Evolutionary conservation across 2,888 invertebrate species (phyloP), one percentile per base, ranked within the genome.

Genomic region (Capitulum mitella): DNA sequence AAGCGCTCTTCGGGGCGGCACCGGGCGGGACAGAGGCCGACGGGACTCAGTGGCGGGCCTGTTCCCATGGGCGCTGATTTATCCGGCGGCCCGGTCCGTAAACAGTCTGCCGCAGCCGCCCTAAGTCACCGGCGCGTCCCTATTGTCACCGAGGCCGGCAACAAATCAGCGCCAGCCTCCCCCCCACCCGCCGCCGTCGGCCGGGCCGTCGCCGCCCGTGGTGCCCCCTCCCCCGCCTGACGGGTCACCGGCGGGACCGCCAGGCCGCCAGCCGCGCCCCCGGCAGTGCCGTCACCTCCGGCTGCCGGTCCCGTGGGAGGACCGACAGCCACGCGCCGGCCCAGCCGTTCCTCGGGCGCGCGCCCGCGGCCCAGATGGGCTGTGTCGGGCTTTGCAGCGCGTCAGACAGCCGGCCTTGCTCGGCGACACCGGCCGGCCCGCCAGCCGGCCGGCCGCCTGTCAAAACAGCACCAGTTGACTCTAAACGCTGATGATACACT

Each of bases 401-500:
- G n/a, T n/a, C n/a, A n/a, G n/a, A n/a, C n/a, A n/a, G n/a, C n/a
- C n/a, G 51, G 51, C 51, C 3, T 16, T 22, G 19, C 22, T 2
- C 51, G 51, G 51, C 22, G 51, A n/a, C 51, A 6, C 19, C 64
- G 1, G 64, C 34, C 34, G 34, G 34, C 6, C 19, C 51, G 8
- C 16, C 51, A 51, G 19, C 51, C 51, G 3, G 51, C 3, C 51
- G 51, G 12, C 51, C 19, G 64, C 16, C 64, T 64, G 64, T 64
- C 64, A 32, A 64, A 64, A 64, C 64, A 64, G 26, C 64, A n/a
- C 19, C 34, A 10, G 58, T 12, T n/a, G 16, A n/a, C 58, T 34
- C 64, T 26, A n/a, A 26, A 8, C 29, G 58, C 58, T 10, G 64
- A 64, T 64, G 64, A 64, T 64, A 64, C 64, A 64, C 64, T 64